Percentiles rank a stretch among this genome's conserved stretches.
Conservation (phyloP, 2,888 invertebrate genomes). For the Hypomecis punctinalis region DNA sequence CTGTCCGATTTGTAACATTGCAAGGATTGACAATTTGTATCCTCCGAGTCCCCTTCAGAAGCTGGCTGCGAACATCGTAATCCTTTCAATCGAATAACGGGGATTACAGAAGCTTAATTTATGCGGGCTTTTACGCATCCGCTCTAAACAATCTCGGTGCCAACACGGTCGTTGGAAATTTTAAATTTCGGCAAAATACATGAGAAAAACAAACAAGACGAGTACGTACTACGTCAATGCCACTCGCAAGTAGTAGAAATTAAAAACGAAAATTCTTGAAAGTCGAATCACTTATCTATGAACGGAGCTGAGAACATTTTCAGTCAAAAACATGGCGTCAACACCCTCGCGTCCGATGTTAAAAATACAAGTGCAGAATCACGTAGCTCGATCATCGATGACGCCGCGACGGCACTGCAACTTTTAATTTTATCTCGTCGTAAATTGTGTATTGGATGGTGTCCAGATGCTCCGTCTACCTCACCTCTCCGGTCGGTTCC, state of each 20-base stretch:
- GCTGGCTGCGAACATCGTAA: slow-evolving; percentile 73
- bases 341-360: slow-evolving; percentile 17
- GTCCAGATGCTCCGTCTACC: slow-evolving; percentile 63
- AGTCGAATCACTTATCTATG: slow-evolving; percentile 5
- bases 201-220: not conserved
- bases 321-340: slow-evolving; percentile 10
- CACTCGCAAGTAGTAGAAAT: not conserved
- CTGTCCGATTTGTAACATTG: slow-evolving; percentile 36
- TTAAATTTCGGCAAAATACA: slow-evolving; percentile 6
- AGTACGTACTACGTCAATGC: not conserved
- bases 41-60: slow-evolving; percentile 57
- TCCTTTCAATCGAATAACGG: slow-evolving; percentile 74
- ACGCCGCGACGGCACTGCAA: slow-evolving; percentile 55
- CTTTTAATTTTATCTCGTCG: slow-evolving; percentile 74
- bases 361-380: slow-evolving; percentile 51
- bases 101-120: slow-evolving; percentile 64
- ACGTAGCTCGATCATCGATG: slow-evolving; percentile 53
- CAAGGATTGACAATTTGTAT: slow-evolving; percentile 67
- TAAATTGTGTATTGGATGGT: slow-evolving; percentile 72
- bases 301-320: not conserved
- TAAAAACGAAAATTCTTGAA: slow-evolving; percentile 7
- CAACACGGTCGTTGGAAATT: slow-evolving; percentile 22
- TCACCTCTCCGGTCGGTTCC: slow-evolving; percentile 47
- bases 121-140: slow-evolving; percentile 57
- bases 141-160: slow-evolving; percentile 31